Conservation (phyloP, 2,113 vertebrate species). For the Setophaga petechia region DNA sequence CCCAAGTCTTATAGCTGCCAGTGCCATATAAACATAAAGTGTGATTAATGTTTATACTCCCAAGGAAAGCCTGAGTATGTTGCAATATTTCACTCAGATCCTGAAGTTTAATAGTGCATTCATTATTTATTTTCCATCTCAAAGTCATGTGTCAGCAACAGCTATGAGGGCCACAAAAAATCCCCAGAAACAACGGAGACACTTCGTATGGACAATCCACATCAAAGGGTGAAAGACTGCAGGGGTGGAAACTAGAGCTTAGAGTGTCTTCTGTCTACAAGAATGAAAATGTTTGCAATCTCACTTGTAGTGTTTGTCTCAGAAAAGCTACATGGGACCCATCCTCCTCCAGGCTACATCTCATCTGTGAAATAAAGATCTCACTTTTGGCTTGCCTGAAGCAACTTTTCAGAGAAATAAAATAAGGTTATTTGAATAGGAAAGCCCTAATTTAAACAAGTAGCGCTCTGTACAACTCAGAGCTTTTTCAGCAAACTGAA, state of each 20-base stretch:
- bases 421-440: slow-evolving; percentile 23
- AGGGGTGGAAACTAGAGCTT: not conserved
- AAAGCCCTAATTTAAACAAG: slow-evolving; percentile 38
- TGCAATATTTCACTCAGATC: not conserved
- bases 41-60: not conserved
- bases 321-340: not conserved
- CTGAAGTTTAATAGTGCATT: not conserved
- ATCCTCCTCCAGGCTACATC: not conserved
- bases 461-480: not conserved
- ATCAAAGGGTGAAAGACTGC: not conserved
- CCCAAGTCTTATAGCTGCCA: not conserved
- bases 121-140: not conserved
- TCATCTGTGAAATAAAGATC: slow-evolving; percentile 32
- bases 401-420: not conserved
- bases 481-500: slow-evolving; percentile 12
- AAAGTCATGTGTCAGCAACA: not conserved
- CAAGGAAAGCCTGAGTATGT: not conserved
- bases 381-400: slow-evolving; percentile 14
- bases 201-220: not conserved
- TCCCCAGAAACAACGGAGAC: not conserved
- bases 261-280: not conserved
- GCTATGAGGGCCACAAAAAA: not conserved
- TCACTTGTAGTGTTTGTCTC: not conserved
- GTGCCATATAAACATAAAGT: not conserved
- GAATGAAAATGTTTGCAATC: slow-evolving; percentile 9